Evolutionary conservation across 2,888 invertebrate genomes (phyloP).

Genomic region (Drosophila nr. perissopoda): DNA sequence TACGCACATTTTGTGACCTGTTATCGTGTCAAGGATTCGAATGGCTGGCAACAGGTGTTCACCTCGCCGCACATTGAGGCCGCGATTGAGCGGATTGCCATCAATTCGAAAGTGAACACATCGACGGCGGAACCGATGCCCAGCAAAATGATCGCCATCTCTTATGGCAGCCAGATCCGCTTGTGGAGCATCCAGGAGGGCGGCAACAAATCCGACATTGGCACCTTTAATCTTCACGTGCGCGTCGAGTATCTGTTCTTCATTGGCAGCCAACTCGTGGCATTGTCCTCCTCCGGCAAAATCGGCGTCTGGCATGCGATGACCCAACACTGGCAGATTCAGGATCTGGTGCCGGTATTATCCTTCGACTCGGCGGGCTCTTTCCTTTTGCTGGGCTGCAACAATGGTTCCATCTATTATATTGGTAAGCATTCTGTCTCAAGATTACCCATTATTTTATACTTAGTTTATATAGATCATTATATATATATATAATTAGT

Average conservation of each 20-base stretch:
- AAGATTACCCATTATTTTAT: accelerated
- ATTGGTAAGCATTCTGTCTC: conserved; percentile 89
- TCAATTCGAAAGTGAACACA: conserved; percentile 89
- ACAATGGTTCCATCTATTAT: conserved; percentile 98
- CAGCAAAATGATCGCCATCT: conserved; percentile 93
- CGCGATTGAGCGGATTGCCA: conserved; percentile 94
- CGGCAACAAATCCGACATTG: conserved; percentile 90
- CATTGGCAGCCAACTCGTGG: conserved; percentile 99
- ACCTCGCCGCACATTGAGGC: conserved; percentile 96
- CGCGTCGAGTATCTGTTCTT: conserved; percentile 98
- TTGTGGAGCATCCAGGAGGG: conserved; percentile 93
- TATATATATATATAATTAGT: too few relatives aligned
- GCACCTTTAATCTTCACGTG: conserved; percentile 95
- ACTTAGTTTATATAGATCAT: too few relatives aligned
- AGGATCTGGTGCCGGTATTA: conserved; percentile 97
- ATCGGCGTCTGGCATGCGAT: conserved; percentile 99
- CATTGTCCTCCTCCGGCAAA: conserved; percentile 95
- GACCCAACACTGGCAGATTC: conserved; percentile 99
- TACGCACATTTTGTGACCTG: conserved; percentile 98
- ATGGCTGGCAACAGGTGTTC: conserved; percentile 98
- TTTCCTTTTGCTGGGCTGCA: conserved; percentile 96
- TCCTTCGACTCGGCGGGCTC: conserved; percentile 99
- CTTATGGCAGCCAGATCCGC: conserved; percentile 90
- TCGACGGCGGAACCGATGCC: conserved; percentile 86
- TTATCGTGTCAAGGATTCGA: conserved; percentile 97